Base-by-base conservation (phyloP, 2,113 vertebrate genomes). In the Semnopithecus entellus region DNA sequence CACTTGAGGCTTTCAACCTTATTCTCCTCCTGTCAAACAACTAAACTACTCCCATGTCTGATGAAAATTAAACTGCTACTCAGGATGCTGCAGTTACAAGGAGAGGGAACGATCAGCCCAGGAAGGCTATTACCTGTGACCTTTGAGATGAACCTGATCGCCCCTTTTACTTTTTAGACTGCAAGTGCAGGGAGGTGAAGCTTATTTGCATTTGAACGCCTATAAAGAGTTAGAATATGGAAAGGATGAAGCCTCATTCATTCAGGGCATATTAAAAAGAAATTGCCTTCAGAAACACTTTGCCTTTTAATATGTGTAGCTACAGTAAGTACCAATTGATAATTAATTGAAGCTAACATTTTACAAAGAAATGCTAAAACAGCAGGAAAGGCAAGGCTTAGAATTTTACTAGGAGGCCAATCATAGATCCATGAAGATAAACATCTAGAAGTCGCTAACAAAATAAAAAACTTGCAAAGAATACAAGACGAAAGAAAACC, bases 1-100 rank as follows among this genome's bases (percentile, higher is more conserved):
- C 98, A 97, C 94, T 94, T 88, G 96, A 98, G 97, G 97, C 98
- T 99, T 98, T 98, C 97, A 93, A 97, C 81, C 88, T 88, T 43
- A 52, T 73, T 94, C 40, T 94, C 96, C 68, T 90, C 95, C 83
- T 86, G 88, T 93, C 93, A 96, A 61, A 97, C 61, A 94, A 92
- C 70, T 68, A 40, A 87, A 89, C 57, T 22, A 38, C 80, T 90
- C 94, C 57, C 73, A 30, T 22, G 75, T 45, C 38, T 59, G 91
- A 91, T 87, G 93, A 95, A 93, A 97, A 96, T 95, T 68, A 91
- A 97, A 88, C 40, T 9, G 57, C 45, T 97, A 97, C 48, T 84
- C 97, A 96, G 96, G 97, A 95, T 93, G 97, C 97, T 97, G 96
- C 98, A 98, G 96, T 98, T 97, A 96, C 76, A 94, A 90, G 97